Evolutionary conservation across 2,113 vertebrate species (phyloP), one percentile per base, ranked within the genome.

Genomic region (Ariopsis seemanni): DNA sequence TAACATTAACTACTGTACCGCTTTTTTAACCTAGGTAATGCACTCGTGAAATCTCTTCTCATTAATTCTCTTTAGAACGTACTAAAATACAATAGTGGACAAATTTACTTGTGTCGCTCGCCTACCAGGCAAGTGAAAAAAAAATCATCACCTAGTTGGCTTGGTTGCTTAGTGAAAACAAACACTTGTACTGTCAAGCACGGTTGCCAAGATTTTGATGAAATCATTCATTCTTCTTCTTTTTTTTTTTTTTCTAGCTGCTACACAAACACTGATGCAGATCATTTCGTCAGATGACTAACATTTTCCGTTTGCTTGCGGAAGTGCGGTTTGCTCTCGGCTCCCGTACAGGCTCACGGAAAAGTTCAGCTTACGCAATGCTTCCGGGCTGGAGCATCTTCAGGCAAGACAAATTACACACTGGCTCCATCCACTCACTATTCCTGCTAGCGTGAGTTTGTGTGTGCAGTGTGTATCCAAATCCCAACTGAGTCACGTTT

Each of bases 371-470:
- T 91, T 91, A 88, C 87, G 90, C 89, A 90, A 89, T 52, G 83
- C 78, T 86, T 88, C 83, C 5, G 57, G 77, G 50, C 83, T 74
- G 58, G 34, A 85, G 80, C 87, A 83, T 88, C 63, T 83, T 89
- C 87, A 91, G 90, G 89, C 91, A 91, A 27, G 91, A 93, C 89
- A 90, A 90, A 91, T 94, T 91, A 92, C 84, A 86, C 60, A 77
- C 85, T 86, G 86, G 85, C 67, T 81, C 85, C 86, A 75, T 91
- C 91, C 85, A 82, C 83, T 88, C 83, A 87, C 87, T 83, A 71
- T 86, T 84, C 72, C 79, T 57, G 81, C 67, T 62, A 18, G 62
- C 18, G 5, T 55, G 65, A 74, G 74, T 90, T 89, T 81, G 55
- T 88, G 82, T 34, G 79, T 25, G 52, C 71, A 83, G 74, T 15